Base-by-base conservation (phyloP, 1,140 invertebrate genomes). In the Drosophila repletoides region DNA sequence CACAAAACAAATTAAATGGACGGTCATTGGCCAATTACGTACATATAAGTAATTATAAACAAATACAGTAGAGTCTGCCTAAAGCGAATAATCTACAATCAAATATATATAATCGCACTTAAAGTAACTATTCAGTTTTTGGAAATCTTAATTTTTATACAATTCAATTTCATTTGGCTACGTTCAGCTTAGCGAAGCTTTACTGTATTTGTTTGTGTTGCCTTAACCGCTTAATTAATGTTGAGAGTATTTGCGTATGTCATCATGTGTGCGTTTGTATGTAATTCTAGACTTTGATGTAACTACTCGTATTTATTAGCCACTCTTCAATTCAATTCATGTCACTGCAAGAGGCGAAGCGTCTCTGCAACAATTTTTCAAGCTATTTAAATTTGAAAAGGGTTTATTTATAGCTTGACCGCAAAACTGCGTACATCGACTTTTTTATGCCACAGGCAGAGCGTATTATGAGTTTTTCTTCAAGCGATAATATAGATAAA, bases 221-320 rank as follows among this genome's bases (percentile, higher is more conserved):
- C 60, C 22, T 64, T 22, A 28, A 4, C 51, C 31, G 22, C 51
- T 55, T 58, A 65, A 65, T 56, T 65, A 55, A 65, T 40, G 24
- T 17, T 65, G 21, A 17, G 24, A 1, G n/a, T n/a, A n/a, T n/a
- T 9, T 31, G 14, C 26, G 10, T 29, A 46, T 29, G 10, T 31
- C n/a, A 17, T 2, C 12, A 38, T 19, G 19, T 24, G 5, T 0
- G 17, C 19, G 17, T 5, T 2, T 40, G 9, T 51, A 34, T 19
- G 5, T 12, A 38, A 15, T 14, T 52, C 9, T 38, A 36, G 15
- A 52, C 36, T 29, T 45, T 3, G 38, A 33, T 63, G 59, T 63
- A 63, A 53, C 48, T 36, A n/a, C n/a, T n/a, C n/a, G n/a, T n/a
- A 41, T 52, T 60, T 43, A 52, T 52, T 52, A 7, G 48, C 28